Evolutionary conservation across 2,888 invertebrate genomes (phyloP), one percentile per base, ranked within the genome.

Genomic region (Athalia circularis): DNA sequence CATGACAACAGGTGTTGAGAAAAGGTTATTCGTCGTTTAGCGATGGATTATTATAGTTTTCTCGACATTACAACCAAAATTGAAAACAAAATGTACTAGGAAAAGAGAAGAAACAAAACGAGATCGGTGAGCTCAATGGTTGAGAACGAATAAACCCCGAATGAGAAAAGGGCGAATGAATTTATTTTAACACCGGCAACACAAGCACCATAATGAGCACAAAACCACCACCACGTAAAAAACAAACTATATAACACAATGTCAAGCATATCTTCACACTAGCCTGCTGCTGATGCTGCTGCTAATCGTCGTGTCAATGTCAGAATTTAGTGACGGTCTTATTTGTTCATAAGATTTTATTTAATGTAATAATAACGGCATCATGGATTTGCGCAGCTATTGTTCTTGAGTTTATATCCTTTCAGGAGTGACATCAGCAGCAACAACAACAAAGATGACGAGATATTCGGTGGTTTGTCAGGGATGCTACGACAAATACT

Each of bases 401-500:
- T 87, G 85, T 87, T 82, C 84, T 88, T 86, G 86, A 86, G 85
- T 89, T 87, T 88, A 29, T 29, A 85, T 88, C 87, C 84, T 88
- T 90, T 84, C 89, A 90, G 90, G 86, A 4, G 54, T 54, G 89
- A 29, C 29, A 29, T 29, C 29, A 29, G 29, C 29, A 29, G 29
- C 29, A 29, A 29, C 29, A 29, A 29, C 29, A 29, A 29, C 29
- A 29, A 29, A 29, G 29, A 89, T 80, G 85, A 85, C 80, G 90
- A 89, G 80, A 87, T 87, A 75, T 89, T 90, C 79, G 90, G 90
- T 77, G 90, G 90, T 84, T 87, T 90, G 77, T 90, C 90, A 50
- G 90, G 90, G 81, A 90, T 90, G 90, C 87, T 90, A 81, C 89
- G 90, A 75, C 90, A 90, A 80, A 90, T 90, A 80, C 86, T 90